Base-by-base conservation (phyloP, 2,888 invertebrate genomes). In the Deladenus siricidicola region DNA sequence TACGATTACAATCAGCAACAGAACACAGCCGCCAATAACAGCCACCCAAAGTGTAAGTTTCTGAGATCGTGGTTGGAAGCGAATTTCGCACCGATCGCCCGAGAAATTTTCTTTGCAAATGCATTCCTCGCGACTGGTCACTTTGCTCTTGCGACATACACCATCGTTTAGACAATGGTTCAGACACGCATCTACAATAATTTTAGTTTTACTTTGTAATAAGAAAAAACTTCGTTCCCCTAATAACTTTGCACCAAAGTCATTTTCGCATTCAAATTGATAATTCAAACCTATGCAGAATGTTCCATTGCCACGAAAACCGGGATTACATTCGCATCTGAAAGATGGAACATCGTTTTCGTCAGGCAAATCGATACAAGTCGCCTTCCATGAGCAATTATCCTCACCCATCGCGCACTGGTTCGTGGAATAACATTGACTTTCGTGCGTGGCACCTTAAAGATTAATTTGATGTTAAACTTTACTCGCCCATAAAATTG, bases 261-360 rank as follows among this genome's bases (percentile, higher is more conserved):
- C n/a, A n/a, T n/a, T n/a, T 17, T 50, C 8, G 17, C 23, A 14
- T n/a, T n/a, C 58, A 50, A 19, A n/a, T n/a, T n/a, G n/a, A n/a
- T n/a, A n/a, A n/a, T n/a, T n/a, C n/a, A n/a, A n/a, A 76, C 75
- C 75, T 56, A 66, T 67, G 53, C 79, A 79, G 56, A 72, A 66
- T 1, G 77, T 78, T 34, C 79, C 79, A 43, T 79, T 78, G 43
- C 89, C 89, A 78, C 89, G 89, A 82, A 88, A 92, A 0, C 92
- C 92, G 0, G 89, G 88, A 76, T 90, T 91, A 80, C 92, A 93
- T 79, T 90, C 88, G 79, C 92, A 93, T 74, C 87, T 86, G 83
- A 68, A 79, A n/a, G 69, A 66, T 2, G 78, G 72, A 26, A 72
- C 62, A 56, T 79, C 78, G 52, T 75, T 69, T 26, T 73, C 75